Base-by-base conservation (phyloP, 1,140 invertebrate species). In the Drosophila erecta region DNA sequence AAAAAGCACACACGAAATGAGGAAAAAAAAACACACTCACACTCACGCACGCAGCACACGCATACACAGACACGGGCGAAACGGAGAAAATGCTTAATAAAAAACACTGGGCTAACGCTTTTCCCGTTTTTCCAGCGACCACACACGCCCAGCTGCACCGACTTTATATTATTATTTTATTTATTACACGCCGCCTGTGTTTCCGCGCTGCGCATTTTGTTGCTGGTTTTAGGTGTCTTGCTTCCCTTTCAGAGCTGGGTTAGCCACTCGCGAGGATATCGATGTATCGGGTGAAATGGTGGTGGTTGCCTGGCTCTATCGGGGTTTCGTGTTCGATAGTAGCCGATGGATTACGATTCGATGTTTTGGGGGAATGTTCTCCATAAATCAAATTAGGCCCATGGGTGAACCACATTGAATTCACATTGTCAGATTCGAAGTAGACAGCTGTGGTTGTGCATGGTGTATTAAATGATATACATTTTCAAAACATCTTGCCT, bases 1-100 rank as follows among this genome's bases (percentile, higher is more conserved):
- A 50, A 50, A 50, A 30, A 22, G 27, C 47, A 50, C 47, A 50
- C 47, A 50, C 47, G 27, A 50, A 50, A 33, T 7, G 46, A 30
- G 27, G 3, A 30, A 33, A 49, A 46, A 50, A 50, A 49, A 27
- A 49, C 47, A 49, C 47, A 49, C 24, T 4, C 27, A 50, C 47
- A 33, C 47, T 50, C 47, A 33, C 47, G 47, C 47, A 50, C 24
- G 37, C 37, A 38, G 12, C 37, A 33, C n/a, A 33, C 47, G 47
- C 47, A 50, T 50, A 50, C 47, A 30, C 47, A 33, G 47, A 50
- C 47, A 50, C 47, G 24, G 8, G n/a, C 27, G 24, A 30, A 30
- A 30, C 46, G 46, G 46, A n/a, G 24, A 30, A 50, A 30, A 50
- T 50, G 47, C 47, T 50, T 6, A 33, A 15, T 50, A 8, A 33